Evolutionary conservation across 2,113 vertebrate species (phyloP), one percentile per base, ranked within the genome.

Genomic region (Hippocampus comes): DNA sequence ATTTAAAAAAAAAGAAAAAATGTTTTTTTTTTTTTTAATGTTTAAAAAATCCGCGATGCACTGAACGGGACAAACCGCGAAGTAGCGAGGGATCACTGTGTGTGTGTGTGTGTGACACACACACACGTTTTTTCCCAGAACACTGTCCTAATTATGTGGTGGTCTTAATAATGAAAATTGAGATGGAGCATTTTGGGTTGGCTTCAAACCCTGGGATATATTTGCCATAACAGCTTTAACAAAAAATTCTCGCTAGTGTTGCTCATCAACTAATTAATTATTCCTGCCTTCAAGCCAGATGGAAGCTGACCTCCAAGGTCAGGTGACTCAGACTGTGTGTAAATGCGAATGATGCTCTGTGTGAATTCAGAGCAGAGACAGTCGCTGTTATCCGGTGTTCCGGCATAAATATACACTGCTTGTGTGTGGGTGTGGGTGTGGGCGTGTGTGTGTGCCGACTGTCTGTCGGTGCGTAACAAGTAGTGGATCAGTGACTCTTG

Each of bases 281-380:
- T 53, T n/a, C 59, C 53, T 65, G 57, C 64, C 70, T 67, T 55
- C 25, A 71, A 68, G 67, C 63, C 17, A 38, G 27, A 82, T 78
- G 77, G 75, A 77, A 79, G 64, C 67, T 83, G 51, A 57, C 63
- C 67, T 42, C 56, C 21, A 74, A 78, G 75, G 77, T 80, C 70
- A 11, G 76, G 69, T 77, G 74, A 73, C 68, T 59, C 63, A 65
- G 82, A 79, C 63, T 77, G 71, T 48, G 63, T 81, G 75, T 43
- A n/a, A 70, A 77, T 69, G 72, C 78, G 75, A 71, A 66, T 66
- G 59, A 68, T 75, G 69, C 72, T 80, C 53, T 65, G 70, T 51
- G 46, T 73, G 80, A 72, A 57, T 73, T 82, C 55, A 55, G 72
- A 74, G 72, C 73, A 21, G 65, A 27, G 38, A 18, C 5, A 34